Conservation (phyloP, 2,113 vertebrate species). For the Istiophorus platypterus region DNA sequence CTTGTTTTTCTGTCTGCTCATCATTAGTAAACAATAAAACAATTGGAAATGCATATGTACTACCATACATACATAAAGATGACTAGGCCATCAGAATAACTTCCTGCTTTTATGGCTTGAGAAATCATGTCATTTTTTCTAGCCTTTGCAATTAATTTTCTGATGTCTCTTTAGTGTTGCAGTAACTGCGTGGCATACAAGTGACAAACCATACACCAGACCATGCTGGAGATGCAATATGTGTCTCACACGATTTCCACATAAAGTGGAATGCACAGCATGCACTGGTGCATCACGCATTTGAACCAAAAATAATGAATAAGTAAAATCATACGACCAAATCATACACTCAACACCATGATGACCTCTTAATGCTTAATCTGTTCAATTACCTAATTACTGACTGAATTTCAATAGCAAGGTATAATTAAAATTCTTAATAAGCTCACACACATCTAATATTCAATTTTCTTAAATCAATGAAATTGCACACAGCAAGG, state of each 20-base stretch:
- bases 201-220: background rate
- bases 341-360: background rate
- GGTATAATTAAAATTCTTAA: background rate
- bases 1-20: conserved; percentile 23
- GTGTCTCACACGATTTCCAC: background rate
- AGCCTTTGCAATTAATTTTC: background rate
- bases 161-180: background rate
- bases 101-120: background rate
- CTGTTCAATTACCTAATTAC: background rate
- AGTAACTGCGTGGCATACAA: background rate
- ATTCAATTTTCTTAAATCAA: background rate
- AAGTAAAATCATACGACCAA: background rate
- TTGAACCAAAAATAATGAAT: background rate
- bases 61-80: background rate
- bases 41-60: too few species aligned
- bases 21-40: conserved; percentile 20
- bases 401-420: background rate
- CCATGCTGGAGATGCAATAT: background rate
- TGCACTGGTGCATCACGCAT: background rate
- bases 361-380: background rate
- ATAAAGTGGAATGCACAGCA: background rate
- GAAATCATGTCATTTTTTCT: conserved; percentile 7
- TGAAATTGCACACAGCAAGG: background rate
- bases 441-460: background rate
- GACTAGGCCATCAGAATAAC: background rate